Conservation (phyloP, 2,888 invertebrate genomes). For the Athalia rosae region DNA sequence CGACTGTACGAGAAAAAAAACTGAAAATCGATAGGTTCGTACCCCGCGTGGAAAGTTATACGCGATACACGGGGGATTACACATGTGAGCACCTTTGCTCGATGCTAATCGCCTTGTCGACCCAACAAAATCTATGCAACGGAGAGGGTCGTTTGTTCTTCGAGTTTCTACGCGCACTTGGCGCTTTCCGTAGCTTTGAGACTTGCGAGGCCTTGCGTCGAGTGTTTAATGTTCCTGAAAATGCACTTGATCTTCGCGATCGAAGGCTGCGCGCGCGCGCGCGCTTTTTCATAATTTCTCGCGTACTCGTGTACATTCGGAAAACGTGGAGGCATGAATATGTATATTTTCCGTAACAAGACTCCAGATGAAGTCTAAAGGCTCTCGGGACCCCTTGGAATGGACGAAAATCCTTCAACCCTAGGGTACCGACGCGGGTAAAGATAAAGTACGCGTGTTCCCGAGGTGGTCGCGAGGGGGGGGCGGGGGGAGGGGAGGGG, state of each 20-base stretch:
- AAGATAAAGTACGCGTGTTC: neutral
- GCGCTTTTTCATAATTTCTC: neutral
- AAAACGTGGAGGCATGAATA: slow-evolving; percentile 16
- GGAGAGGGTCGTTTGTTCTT: slow-evolving; percentile 27
- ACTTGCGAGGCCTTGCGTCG: slow-evolving; percentile 28
- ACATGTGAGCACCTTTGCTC: neutral
- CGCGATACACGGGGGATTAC: neutral
- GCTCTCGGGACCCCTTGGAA: neutral
- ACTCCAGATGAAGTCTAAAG: slow-evolving; percentile 1
- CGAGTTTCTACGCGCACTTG: slow-evolving; percentile 11
- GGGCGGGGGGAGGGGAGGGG: too few relatives aligned
- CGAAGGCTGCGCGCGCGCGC: slow-evolving; percentile 19
- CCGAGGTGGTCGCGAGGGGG: neutral
- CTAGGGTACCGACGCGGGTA: neutral
- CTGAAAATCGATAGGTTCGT: too few relatives aligned
- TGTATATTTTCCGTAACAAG: slow-evolving; percentile 23
- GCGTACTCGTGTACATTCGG: neutral
- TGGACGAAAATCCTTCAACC: neutral
- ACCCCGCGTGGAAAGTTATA: neutral
- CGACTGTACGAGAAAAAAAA: too few relatives aligned
- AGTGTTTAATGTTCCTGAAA: slow-evolving; percentile 38
- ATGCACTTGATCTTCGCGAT: slow-evolving; percentile 35
- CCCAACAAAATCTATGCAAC: slow-evolving; percentile 28
- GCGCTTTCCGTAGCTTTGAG: slow-evolving; percentile 20
- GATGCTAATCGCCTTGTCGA: slow-evolving; percentile 23